Base-by-base conservation (phyloP, 2,113 vertebrate species). In the Ariopsis seemanni region DNA sequence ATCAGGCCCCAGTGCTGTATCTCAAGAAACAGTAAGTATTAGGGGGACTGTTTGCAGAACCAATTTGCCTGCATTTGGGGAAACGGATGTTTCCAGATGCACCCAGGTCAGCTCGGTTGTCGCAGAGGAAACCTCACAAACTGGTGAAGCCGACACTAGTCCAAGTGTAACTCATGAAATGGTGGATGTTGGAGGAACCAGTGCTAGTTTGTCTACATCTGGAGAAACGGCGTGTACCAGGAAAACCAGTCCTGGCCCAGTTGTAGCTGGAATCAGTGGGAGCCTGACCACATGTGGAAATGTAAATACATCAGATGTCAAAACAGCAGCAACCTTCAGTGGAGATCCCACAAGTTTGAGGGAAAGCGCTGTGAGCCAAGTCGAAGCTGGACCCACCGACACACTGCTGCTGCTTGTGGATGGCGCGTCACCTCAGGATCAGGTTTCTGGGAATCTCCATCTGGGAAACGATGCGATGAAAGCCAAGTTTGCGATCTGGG, bases 391-490 rank as follows among this genome's bases (percentile, higher is more conserved):
- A 67, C 60, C 84, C 63, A 57, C 50, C 17, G 57, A 63, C 85
- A 65, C 50, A 30, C 30, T 30, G 60, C 85, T 34, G 60, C 25
- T 15, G n/a, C 84, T 89, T 65, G 71, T 48, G 87, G 86, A 85
- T 71, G 81, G 89, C 85, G 87, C 90, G 87, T 67, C 67, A 83
- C 78, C 79, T 14, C 48, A 42, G 62, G 88, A 62, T 88, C 90
- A 22, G 48, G 65, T 88, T 83, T 75, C 89, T 48, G 88, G 83
- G 34, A 86, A 79, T 9, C 86, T 27, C 5, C 34, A 52, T 9
- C 86, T 48, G 15, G 52, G 34, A 10, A 85, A 75, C 42, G 75
- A 83, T n/a, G 77, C 12, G 2, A 83, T 71, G 67, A 87, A 88
- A 48, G 52, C 75, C 72, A 83, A 52, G 50, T 72, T 72, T 72